Percentiles rank a stretch among this genome's conserved stretches.
Evolutionary conservation across 2,797 vertebrate genomes (phyloP).

Genomic region (Atherinosoma microstoma): DNA sequence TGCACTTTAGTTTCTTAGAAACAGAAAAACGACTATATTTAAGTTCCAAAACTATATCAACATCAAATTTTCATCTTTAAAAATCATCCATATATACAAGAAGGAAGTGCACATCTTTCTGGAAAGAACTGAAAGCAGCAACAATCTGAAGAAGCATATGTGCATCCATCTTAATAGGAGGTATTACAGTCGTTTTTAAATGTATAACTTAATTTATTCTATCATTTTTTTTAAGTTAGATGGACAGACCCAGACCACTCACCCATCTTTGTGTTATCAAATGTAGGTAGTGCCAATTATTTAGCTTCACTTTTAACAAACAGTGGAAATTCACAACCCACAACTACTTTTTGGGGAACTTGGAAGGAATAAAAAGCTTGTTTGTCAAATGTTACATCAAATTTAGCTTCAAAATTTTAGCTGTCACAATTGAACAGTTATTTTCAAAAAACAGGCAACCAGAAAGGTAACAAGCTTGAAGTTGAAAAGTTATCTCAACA

Average conservation of each 20-base stretch:
- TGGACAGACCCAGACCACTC: not conserved
- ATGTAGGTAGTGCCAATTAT: not conserved
- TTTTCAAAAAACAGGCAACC: no score
- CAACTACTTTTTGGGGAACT: not conserved
- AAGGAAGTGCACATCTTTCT: not conserved
- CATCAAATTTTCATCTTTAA: not conserved
- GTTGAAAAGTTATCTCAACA: not conserved
- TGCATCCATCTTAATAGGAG: not conserved
- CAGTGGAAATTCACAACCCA: not conserved
- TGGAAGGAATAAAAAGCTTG: not conserved
- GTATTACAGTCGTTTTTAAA: not conserved
- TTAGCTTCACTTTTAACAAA: not conserved
- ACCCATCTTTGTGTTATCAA: not conserved
- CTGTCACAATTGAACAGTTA: no score
- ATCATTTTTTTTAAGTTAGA: not conserved
- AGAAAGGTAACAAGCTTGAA: no score
- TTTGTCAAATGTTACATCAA: not conserved
- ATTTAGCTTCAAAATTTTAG: no score
- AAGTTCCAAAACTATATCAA: not conserved
- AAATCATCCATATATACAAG: not conserved
- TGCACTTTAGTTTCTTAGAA: not conserved
- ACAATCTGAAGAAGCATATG: not conserved
- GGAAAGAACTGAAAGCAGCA: not conserved
- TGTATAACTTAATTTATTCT: not conserved
- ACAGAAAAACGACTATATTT: not conserved